Evolutionary conservation across 2,888 invertebrate genomes (phyloP).

Genomic region (Pandemis corylana): DNA sequence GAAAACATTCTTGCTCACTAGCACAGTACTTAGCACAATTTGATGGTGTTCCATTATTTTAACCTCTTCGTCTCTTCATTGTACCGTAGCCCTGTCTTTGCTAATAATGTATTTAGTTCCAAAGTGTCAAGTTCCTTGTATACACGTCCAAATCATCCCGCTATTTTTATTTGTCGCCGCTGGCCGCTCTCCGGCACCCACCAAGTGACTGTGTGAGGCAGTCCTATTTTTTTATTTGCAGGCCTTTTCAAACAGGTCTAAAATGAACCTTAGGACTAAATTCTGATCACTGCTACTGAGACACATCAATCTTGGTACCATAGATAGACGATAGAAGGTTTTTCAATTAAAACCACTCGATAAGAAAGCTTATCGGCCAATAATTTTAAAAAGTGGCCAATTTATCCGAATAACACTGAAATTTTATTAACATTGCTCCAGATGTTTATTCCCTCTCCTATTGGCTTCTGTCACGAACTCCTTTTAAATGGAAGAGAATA

Average conservation of each 20-base stretch:
- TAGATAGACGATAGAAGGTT: background rate
- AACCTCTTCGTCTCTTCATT: too few species aligned
- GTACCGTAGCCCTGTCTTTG: too few species aligned
- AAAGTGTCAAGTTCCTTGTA: too few species aligned
- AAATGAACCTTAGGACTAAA: background rate
- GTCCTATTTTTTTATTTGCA: too few species aligned
- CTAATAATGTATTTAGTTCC: too few species aligned
- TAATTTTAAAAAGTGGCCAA: slow-evolving; percentile 24
- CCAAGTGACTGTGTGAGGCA: too few species aligned
- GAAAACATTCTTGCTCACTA: too few species aligned
- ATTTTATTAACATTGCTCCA: slow-evolving; percentile 20
- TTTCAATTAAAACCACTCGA: background rate
- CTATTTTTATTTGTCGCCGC: too few species aligned
- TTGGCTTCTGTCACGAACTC: slow-evolving; percentile 30
- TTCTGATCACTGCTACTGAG: background rate
- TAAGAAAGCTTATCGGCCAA: background rate
- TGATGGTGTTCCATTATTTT: too few species aligned
- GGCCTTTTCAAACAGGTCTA: background rate
- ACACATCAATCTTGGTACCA: background rate
- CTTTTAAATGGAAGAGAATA: slow-evolving; percentile 4
- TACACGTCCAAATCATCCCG: too few species aligned
- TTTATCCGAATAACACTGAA: slow-evolving; percentile 7
- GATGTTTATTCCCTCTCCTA: slow-evolving; percentile 18
- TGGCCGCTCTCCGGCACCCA: too few species aligned
- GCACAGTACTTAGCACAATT: too few species aligned